Evolutionary conservation across 2,797 vertebrate genomes (phyloP), one percentile per base, ranked within the genome.

Genomic region (Xenopus petersii): DNA sequence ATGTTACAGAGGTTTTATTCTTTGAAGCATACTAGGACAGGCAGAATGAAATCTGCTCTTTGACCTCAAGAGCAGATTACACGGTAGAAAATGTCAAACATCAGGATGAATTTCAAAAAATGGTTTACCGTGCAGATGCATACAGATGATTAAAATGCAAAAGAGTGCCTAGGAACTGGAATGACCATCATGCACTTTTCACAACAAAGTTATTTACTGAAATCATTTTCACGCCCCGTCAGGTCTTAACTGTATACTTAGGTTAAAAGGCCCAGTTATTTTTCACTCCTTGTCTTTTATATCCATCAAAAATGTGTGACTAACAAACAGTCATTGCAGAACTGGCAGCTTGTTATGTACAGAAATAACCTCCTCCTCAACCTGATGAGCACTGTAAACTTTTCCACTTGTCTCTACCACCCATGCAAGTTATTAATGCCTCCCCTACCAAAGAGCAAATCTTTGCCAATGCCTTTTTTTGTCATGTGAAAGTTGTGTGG

Each of bases 241-340:
- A 79, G 67, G 67, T 79, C 76, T 64, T 65, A 56, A 24, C 71
- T 58, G 54, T 60, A 51, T 16, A n/a, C 46, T 60, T 46, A 26
- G 76, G 76, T 73, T 70, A 78, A 78, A 73, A 73, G 76, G 76
- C 65, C 66, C 36, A 49, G 71, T 46, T 79, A 70, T 70, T 79
- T 78, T 36, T 60, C 71, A 60, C 42, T 54, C 54, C 71, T 58
- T 78, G 71, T 73, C 71, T 74, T 56, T 69, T 54, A 61, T n/a
- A 70, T 66, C 71, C 66, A 24, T 79, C 71, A 74, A 70, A 16
- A 55, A 64, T 58, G n/a, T 60, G 68, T 61, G 69, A 62, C 63
- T 61, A 16, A 15, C 67, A 68, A 70, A 56, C 65, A 64, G 71
- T 24, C 61, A 21, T 30, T 36, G 60, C 48, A 63, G 65, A 78